Base-by-base conservation (phyloP, 2,113 vertebrate species). In the Scatophagus argus region DNA sequence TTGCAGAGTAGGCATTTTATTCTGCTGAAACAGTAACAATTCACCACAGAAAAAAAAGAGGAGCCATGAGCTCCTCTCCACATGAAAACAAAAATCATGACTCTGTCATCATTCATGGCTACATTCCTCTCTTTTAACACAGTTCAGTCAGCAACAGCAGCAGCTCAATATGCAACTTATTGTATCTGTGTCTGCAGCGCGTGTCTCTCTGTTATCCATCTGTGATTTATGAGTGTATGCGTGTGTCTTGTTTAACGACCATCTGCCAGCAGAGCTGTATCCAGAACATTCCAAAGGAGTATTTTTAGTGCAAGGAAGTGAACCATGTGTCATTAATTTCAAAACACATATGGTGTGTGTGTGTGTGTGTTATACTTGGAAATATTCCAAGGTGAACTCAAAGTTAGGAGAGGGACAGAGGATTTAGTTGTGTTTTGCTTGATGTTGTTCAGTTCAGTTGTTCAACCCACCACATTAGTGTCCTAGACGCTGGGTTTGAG, bases 271-370 rank as follows among this genome's bases (percentile, higher is more conserved):
- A 41, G 55, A 2, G 27, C 38, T 44, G 39, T 58, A 46, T 68
- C 69, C 61, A 58, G 74, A 85, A 87, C 85, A 91, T 90, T 92
- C 88, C 86, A 55, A 11, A 47, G 34, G 23, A 54, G 41, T 90
- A 88, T 90, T 89, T 89, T 86, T 88, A 80, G 89, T 5, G 27
- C 55, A 2, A 79, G 59, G 56, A 87, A 88, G 60, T 58, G 29
- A 70, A 72, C 32, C 76, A 84, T 82, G 34, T 80, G 88, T 79
- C 58, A 64, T 2, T 61, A 44, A 84, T 68, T 84, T 73, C 31
- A 74, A 88, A 67, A 67, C 55, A 88, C 72, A 78, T 60, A 31
- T 64, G 58, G 34, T 32, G 27, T 14, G 5, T 5, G 41, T 14
- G 8, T 55, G 14, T 67, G 27, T 78, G 29, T 77, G 49, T 64